A percentile compares a stretch with the other conserved stretches of the same genome.
Conservation (phyloP, 2,113 vertebrate genomes). For the Gnathonemus longibarbis region DNA sequence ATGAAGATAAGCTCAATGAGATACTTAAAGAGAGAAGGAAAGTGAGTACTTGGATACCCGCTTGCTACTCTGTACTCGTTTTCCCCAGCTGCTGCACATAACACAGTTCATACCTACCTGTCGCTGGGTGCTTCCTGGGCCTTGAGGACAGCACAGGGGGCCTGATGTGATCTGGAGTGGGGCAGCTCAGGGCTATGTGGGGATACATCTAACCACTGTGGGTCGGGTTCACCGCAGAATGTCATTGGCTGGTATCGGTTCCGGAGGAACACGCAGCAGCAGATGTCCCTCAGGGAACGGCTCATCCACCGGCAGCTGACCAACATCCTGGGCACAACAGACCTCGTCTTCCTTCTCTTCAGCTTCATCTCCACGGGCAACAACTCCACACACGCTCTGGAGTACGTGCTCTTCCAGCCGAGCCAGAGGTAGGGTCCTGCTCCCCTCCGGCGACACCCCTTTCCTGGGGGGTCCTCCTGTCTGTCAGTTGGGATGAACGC, state of each 20-base stretch:
- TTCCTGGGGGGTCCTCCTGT: background rate
- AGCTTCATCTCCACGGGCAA: conserved; percentile 99
- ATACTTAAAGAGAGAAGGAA: conserved; percentile 95
- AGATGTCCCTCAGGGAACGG: conserved; percentile 96
- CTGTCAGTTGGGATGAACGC: background rate
- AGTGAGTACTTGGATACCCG: conserved; percentile 62
- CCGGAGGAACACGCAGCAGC: conserved; percentile 91
- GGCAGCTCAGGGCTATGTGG: background rate
- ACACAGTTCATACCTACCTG: background rate
- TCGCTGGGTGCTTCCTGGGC: background rate
- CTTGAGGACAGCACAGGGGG: background rate
- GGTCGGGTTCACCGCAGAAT: conserved; percentile 58
- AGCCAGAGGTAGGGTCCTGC: conserved; percentile 72
- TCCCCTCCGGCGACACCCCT: background rate
- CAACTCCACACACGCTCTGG: conserved; percentile 93
- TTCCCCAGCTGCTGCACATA: background rate
- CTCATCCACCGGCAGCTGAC: conserved; percentile 94
- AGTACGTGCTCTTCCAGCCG: conserved; percentile 95
- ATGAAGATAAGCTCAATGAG: conserved; percentile 86
- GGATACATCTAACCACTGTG: background rate
- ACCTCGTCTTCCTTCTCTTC: conserved; percentile 98
- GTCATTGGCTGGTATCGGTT: conserved; percentile 98
- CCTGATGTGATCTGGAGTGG: background rate
- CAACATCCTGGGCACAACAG: conserved; percentile 84
- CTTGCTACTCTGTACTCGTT: background rate